Conservation (phyloP, 2,113 vertebrate species). For the Nannospalax galili region DNA sequence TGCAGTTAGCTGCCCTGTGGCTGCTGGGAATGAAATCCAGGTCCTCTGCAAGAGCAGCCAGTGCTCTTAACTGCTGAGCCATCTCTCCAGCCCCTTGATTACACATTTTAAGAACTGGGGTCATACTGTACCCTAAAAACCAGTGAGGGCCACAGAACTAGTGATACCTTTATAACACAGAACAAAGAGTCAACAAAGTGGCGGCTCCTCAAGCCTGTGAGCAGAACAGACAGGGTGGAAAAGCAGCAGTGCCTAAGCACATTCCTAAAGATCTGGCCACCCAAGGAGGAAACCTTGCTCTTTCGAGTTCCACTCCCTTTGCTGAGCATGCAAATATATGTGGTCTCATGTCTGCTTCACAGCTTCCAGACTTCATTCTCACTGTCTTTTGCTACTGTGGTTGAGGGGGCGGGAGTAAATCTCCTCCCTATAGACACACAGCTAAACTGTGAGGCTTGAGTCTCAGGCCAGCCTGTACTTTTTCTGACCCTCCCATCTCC, state of each 20-base stretch:
- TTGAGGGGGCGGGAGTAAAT: not conserved
- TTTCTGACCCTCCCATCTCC: accelerated
- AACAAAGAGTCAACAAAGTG: not conserved
- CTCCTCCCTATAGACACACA: not conserved
- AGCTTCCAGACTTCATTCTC: not conserved
- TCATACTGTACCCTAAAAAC: not conserved
- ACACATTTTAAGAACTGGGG: not conserved
- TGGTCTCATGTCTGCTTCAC: accelerated
- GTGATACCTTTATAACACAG: accelerated
- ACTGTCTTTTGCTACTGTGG: not conserved
- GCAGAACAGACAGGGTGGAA: not conserved
- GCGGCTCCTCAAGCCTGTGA: not conserved
- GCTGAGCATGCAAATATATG: accelerated
- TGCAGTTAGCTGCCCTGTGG: too few relatives aligned
- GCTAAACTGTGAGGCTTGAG: not conserved
- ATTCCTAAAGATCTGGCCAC: not conserved
- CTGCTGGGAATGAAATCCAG: too few relatives aligned
- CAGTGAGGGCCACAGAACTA: not conserved
- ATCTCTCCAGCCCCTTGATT: too few relatives aligned
- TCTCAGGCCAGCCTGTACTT: accelerated
- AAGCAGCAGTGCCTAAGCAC: accelerated
- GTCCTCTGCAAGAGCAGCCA: too few relatives aligned
- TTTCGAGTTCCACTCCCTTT: accelerated
- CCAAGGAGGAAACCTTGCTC: too few relatives aligned
- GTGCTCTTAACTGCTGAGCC: too few relatives aligned